Evolutionary conservation across 2,797 vertebrate species (phyloP), one percentile per base, ranked within the genome.

Genomic region (Anguilla anguilla): DNA sequence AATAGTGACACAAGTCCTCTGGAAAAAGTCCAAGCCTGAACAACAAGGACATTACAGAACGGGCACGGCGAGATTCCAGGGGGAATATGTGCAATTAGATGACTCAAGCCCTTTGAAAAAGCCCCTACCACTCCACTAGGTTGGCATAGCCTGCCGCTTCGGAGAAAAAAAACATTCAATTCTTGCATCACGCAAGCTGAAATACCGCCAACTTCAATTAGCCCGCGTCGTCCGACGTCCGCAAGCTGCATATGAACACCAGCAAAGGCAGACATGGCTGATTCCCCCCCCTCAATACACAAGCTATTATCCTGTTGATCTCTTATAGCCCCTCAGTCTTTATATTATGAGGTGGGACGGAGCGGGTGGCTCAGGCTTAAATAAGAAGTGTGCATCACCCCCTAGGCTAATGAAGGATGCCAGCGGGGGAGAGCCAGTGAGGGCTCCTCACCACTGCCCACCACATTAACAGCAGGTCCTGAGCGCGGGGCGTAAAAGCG

Each of bases 11-110:
- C 25, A 43, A 84, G n/a, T 72, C 86, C 82, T 46, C 82, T 84
- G 82, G 81, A 87, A 57, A 35, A 84, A 49, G 17, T 7, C 43
- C 72, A 77, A 77, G 72, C 31, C 72, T 7, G 25, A 81, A 81
- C 43, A 81, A 28, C 22, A 43, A 81, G 77, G 77, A 81, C 77
- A n/a, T 81, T 81, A 81, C 39, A 49, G 77, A 81, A 10, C 19
- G 19, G 25, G 43, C 10, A 81, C 1, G 17, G 39, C 9, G 77
- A 7, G 39, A 25, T 13, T 13, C 77, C 77, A 2, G 2, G 77
- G 77, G 77, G 77, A 81, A 81, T 81, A n/a, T 17, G 22, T 25
- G 77, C 43, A 81, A 81, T 81, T 81, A 85, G 57, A 31, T 61
- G 84, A 25, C 57, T 85, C 35, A 84, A 25, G 28, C 51, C 31